Conservation (phyloP, 2,888 invertebrate species). For the Acanthosepion lycidas region DNA sequence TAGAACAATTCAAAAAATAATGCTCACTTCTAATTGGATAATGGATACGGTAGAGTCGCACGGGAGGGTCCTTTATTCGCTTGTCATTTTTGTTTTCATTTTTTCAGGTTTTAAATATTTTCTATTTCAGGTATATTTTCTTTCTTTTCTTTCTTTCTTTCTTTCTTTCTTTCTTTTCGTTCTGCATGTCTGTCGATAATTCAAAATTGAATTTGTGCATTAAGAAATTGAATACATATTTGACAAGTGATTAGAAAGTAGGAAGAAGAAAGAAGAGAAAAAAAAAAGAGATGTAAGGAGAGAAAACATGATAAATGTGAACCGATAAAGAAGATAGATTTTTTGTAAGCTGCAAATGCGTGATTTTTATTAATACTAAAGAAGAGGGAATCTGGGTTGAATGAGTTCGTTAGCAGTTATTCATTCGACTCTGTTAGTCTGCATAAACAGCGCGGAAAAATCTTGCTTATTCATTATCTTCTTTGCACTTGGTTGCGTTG, state of each 20-base stretch:
- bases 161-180: not conserved
- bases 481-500: no score
- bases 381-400: not conserved
- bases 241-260: not conserved
- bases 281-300: not conserved
- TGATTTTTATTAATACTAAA: not conserved
- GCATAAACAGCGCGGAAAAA: not conserved
- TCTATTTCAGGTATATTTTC: no score
- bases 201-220: not conserved
- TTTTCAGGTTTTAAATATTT: no score
- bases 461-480: no score
- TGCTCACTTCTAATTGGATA: no score
- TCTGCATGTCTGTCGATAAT: not conserved
- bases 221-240: not conserved
- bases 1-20: no score
- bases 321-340: not conserved
- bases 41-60: no score
- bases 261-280: not conserved
- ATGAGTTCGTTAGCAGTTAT: not conserved
- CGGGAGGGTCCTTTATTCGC: no score
- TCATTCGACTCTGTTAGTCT: not conserved
- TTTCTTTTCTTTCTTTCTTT: no score
- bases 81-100: no score
- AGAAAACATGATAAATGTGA: not conserved
- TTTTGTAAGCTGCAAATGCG: not conserved